A percentile compares a stretch with the other conserved stretches of the same genome.
phyloP scores from a whole-genome alignment of 2,888 invertebrate species.

The Dorcus hopei region DNA sequence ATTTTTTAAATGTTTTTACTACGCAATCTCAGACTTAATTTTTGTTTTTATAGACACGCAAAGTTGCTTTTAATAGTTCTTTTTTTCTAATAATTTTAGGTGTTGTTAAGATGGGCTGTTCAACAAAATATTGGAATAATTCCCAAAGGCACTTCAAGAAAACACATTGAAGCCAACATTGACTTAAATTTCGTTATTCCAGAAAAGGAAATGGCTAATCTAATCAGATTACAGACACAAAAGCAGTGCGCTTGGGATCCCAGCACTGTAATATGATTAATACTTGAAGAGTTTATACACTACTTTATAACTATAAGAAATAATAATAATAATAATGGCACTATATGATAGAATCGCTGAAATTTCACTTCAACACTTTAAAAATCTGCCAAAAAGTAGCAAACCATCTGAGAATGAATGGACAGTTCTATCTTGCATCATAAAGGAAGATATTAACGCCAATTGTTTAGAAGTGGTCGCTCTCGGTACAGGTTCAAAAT shows the following conservation, averaged over 20 bases:
- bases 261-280: slow-evolving; percentile 47
- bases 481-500: slow-evolving; percentile 90
- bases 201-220: slow-evolving; percentile 52
- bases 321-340: slow-evolving; percentile 6
- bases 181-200: slow-evolving; percentile 58
- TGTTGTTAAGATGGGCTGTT: slow-evolving; percentile 72
- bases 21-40: no score
- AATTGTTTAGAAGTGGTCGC: slow-evolving; percentile 62
- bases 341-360: slow-evolving; percentile 51
- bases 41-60: no score
- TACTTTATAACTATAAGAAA: background rate
- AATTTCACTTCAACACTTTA: slow-evolving; percentile 60
- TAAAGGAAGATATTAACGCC: slow-evolving; percentile 51
- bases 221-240: slow-evolving; percentile 48
- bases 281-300: no score
- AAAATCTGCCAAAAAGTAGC: slow-evolving; percentile 69
- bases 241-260: slow-evolving; percentile 62
- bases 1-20: no score
- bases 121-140: slow-evolving; percentile 69
- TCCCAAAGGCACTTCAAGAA: slow-evolving; percentile 59
- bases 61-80: no score
- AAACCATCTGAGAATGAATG: slow-evolving; percentile 76
- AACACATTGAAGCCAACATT: slow-evolving; percentile 60
- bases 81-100: slow-evolving; percentile 30
- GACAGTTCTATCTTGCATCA: slow-evolving; percentile 78